Base-by-base conservation (phyloP, 2,113 vertebrate species). In the Corapipo altera region DNA sequence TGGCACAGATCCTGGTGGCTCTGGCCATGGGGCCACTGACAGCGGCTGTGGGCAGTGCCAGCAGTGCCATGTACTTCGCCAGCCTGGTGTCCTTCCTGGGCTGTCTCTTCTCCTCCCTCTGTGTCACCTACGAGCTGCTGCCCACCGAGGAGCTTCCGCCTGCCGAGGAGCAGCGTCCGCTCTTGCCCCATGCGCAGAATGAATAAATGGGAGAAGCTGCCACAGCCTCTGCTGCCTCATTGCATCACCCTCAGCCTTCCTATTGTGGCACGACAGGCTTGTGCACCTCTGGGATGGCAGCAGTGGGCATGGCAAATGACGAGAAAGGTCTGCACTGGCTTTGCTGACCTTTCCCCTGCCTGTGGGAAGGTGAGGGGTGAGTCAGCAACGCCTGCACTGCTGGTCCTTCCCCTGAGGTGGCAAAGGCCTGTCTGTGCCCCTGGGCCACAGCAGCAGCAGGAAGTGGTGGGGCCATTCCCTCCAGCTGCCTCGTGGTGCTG, bases 21-120 rank as follows among this genome's bases (percentile, higher is more conserved):
- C 91, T 99, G 96, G 98, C 98, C 88, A 99, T 99, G 98, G 99
- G 99, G 88, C 99, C 99, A 8, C 98, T 99, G 97, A 99, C 99
- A 3, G 98, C 99, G 5, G 98, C 98, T 20, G 99, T 99, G 95
- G 99, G 99, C 91, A 99, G 99, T 19, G 99, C 99, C 98, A 99
- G 98, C 10, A 99, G 99, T 5, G 99, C 99, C 96, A 99, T 99
- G 99, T 99, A 99, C 98, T 99, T 99, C 97, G 96, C 99, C 86
- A 99, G 99, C 97, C 98, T 99, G 83, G 97, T 99, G 98, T 98
- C 99, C 89, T 99, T 99, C 97, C 98, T 99, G 93, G 99, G 99
- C 96, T 99, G 99, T 94, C 95, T 99, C 94, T 99, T 99, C 96
- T 99, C 99, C 69, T 99, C 99, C 39, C 98, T 99, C 90, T 99